Percentiles rank a stretch among this genome's conserved stretches.
Evolutionary conservation across 1,140 invertebrate genomes (phyloP).

Genomic region (Papilio polytes): DNA sequence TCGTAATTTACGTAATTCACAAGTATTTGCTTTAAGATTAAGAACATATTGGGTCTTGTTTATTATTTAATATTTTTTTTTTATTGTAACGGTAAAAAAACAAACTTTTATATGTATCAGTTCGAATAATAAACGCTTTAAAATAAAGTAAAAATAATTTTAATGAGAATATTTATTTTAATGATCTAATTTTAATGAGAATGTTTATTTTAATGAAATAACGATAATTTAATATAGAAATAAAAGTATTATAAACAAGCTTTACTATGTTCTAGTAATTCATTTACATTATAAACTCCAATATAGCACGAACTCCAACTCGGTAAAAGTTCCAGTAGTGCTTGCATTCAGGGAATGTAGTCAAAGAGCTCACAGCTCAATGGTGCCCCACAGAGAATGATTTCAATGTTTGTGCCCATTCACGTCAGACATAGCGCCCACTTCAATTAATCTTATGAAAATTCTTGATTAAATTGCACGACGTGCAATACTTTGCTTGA

Average conservation of each 20-base stretch:
- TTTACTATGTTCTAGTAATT: background rate
- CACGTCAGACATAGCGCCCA: background rate
- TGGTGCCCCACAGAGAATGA: background rate
- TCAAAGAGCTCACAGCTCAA: background rate
- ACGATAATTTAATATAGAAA: no score
- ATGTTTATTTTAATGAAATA: no score
- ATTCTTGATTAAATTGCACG: background rate
- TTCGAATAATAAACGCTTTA: no score
- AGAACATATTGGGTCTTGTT: background rate
- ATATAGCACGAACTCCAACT: background rate
- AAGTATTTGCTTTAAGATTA: background rate
- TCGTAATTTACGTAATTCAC: background rate
- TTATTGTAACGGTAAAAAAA: background rate
- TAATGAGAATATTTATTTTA: no score
- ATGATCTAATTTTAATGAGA: background rate
- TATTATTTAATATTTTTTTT: background rate
- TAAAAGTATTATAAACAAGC: no score
- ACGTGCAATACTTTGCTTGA: background rate
- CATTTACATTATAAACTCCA: background rate
- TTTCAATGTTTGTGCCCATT: constrained; percentile 7
- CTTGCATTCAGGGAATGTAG: background rate
- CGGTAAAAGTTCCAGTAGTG: background rate
- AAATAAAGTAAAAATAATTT: no score
- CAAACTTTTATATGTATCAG: no score
- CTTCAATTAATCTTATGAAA: background rate